Evolutionary conservation across 2,888 invertebrate species (phyloP).

Genomic region (Drosophila longiperda): DNA sequence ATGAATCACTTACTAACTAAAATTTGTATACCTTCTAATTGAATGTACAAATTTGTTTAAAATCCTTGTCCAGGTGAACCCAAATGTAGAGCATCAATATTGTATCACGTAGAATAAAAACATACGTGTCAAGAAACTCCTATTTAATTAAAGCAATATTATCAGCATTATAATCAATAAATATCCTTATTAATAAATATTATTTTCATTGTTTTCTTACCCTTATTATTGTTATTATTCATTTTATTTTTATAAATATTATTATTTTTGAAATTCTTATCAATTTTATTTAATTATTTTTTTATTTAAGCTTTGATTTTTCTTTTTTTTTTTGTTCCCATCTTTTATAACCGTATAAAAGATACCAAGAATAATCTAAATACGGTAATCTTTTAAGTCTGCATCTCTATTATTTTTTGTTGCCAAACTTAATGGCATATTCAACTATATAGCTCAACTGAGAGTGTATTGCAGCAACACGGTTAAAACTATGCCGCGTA

Average conservation of each 20-base stretch:
- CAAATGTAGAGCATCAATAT: no score
- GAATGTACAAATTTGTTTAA: no score
- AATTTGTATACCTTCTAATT: no score
- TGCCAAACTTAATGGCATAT: not conserved
- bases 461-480: slow-evolving; percentile 53
- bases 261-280: not conserved
- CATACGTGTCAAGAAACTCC: no score
- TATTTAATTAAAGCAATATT: no score
- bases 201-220: not conserved
- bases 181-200: not conserved
- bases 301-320: accelerated
- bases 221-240: not conserved
- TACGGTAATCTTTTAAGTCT: not conserved
- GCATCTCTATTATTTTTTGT: not conserved
- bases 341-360: not conserved
- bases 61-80: no score
- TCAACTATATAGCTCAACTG: not conserved
- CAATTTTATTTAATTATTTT: not conserved
- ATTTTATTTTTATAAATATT: not conserved
- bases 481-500: slow-evolving; percentile 77
- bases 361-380: not conserved
- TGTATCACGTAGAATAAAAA: no score
- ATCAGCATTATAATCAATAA: no score
- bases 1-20: no score
- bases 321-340: not conserved